A percentile compares a stretch with the other conserved stretches of the same genome.
Evolutionary conservation across 2,797 vertebrate genomes (phyloP).

Genomic region (Percopsis omiscomaycus): DNA sequence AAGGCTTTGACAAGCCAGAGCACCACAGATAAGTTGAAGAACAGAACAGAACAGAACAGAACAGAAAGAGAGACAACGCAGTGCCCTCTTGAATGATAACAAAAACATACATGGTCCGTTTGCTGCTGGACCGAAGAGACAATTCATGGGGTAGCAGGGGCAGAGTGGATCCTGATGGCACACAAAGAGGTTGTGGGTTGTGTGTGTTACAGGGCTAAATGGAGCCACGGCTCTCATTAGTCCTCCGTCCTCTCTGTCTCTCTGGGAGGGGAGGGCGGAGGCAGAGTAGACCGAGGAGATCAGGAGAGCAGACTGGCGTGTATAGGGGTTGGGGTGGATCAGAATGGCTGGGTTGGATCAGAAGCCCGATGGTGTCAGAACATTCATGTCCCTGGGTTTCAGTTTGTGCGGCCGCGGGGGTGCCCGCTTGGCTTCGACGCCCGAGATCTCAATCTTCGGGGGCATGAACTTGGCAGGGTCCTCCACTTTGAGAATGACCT

Average conservation of each 20-base stretch:
- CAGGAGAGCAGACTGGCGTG: slow-evolving; percentile 18
- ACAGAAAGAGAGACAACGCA: slow-evolving; percentile 23
- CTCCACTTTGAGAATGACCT: slow-evolving; percentile 81
- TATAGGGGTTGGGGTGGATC: slow-evolving; percentile 27
- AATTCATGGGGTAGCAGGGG: too few species aligned
- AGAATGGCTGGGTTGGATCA: slow-evolving; percentile 62
- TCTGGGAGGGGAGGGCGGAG: neutral
- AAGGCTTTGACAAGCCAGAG: slow-evolving; percentile 20
- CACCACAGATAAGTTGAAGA: neutral
- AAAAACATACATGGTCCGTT: slow-evolving; percentile 18
- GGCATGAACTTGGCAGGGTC: slow-evolving; percentile 81
- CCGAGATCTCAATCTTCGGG: slow-evolving; percentile 84
- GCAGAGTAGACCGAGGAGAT: slow-evolving; percentile 7
- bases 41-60: slow-evolving; percentile 21
- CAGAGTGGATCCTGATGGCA: too few species aligned
- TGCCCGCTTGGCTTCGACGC: slow-evolving; percentile 76
- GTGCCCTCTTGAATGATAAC: slow-evolving; percentile 21
- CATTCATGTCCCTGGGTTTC: slow-evolving; percentile 93
- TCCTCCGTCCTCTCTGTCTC: slow-evolving; percentile 28
- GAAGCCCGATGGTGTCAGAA: slow-evolving; percentile 93
- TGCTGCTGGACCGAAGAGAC: slow-evolving; percentile 25
- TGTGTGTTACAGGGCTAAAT: too few species aligned
- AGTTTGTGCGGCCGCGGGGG: slow-evolving; percentile 84
- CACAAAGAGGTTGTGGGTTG: too few species aligned
- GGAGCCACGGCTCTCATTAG: slow-evolving; percentile 21